These are phyloP conservation scores for Camelus bactrianus DNA, from an alignment of 2,113 vertebrate genomes.

Conservation along the genomic window DNA sequence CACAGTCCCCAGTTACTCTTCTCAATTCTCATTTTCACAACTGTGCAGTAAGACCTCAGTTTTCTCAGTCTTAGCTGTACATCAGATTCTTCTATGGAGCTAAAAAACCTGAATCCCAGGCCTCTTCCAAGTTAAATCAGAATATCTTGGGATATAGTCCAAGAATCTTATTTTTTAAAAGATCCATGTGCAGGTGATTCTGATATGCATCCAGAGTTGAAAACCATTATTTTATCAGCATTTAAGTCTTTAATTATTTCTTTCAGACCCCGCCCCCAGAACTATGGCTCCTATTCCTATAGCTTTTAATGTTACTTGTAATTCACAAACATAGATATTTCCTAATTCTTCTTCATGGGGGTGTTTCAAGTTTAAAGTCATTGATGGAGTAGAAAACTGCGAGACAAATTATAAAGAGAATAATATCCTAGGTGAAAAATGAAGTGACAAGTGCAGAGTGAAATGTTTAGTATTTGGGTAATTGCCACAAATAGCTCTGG, in stretches of 20 bases:
- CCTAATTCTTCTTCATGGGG: background rate
- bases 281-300: background rate
- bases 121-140: background rate
- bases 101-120: background rate
- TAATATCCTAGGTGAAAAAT: background rate
- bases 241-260: background rate
- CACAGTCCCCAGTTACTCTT: fast-evolving
- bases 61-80: background rate
- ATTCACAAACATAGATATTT: background rate
- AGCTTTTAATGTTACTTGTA: background rate
- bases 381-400: background rate
- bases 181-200: background rate
- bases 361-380: background rate
- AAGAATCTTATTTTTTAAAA: conserved; percentile 28
- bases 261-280: background rate
- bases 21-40: background rate
- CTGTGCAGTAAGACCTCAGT: background rate
- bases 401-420: background rate
- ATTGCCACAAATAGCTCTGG: background rate
- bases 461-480: background rate
- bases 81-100: background rate
- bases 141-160: background rate
- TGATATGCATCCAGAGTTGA: background rate
- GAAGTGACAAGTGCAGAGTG: background rate
- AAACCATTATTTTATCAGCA: background rate